A percentile compares a stretch with the other conserved stretches of the same genome.
Evolutionary conservation across 2,113 vertebrate genomes (phyloP).

Genomic region (Melanotaenia duboulayi): DNA sequence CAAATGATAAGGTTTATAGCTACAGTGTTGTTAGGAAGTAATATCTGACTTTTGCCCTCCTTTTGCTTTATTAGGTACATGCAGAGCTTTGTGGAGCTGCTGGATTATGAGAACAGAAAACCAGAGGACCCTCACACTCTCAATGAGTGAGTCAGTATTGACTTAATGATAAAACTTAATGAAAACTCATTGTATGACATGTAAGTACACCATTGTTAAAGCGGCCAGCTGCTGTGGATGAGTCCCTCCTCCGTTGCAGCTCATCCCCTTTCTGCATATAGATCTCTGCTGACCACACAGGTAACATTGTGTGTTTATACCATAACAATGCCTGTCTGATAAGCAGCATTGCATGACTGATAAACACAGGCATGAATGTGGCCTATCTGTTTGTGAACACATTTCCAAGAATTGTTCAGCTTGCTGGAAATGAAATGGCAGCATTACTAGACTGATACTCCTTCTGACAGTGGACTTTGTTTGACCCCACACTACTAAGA

Average conservation of each 20-base stretch:
- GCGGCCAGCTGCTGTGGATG: conserved; percentile 4
- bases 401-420: conserved; percentile 18
- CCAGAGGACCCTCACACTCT: conserved; percentile 89
- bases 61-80: conserved; percentile 87
- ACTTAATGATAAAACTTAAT: conserved; percentile 16
- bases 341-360: conserved; percentile 21
- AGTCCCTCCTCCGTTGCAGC: not conserved
- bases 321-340: conserved; percentile 25
- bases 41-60: conserved; percentile 27
- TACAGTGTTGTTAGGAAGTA: not conserved
- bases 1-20: conserved; percentile 1
- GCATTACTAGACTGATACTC: not conserved
- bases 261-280: conserved; percentile 21
- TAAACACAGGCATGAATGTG: conserved; percentile 15
- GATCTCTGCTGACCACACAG: conserved; percentile 27
- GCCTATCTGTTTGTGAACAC: not conserved
- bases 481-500: too few species aligned
- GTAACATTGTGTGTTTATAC: conserved; percentile 43
- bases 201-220: not conserved
- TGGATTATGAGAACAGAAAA: conserved; percentile 92
- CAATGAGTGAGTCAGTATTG: conserved; percentile 86
- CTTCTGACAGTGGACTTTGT: not conserved
- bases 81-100: conserved; percentile 95
- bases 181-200: not conserved
- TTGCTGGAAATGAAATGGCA: conserved; percentile 4